phyloP scores from a whole-genome alignment of 2,888 invertebrate species.

The Apodemia zela region DNA sequence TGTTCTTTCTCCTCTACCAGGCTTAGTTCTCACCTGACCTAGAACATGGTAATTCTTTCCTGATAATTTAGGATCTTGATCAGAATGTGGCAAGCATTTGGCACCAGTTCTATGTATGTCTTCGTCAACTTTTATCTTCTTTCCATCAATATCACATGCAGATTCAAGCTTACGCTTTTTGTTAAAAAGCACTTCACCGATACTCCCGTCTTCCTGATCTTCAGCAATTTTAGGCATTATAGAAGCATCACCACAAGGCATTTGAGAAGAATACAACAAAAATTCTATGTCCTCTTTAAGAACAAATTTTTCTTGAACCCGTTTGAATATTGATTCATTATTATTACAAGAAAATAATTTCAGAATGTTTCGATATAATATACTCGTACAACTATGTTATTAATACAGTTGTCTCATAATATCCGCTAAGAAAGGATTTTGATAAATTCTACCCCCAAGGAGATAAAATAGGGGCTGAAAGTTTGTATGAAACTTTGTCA shows the following conservation, averaged over 20 bases:
- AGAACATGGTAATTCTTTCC: constrained; percentile 84
- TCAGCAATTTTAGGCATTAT: constrained; percentile 83
- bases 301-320: constrained; percentile 53
- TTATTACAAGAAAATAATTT: constrained; percentile 42
- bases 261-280: constrained; percentile 92
- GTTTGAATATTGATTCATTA: constrained; percentile 51
- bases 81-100: constrained; percentile 83
- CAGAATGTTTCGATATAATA: constrained; percentile 83
- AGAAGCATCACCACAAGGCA: constrained; percentile 96
- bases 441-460: no score
- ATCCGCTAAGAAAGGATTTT: no score
- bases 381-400: no score
- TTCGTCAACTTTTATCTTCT: constrained; percentile 37
- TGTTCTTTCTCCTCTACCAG: constrained; percentile 94
- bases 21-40: constrained; percentile 91
- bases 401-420: not conserved
- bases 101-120: constrained; percentile 92
- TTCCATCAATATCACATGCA: constrained; percentile 37
- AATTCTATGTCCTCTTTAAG: constrained; percentile 83
- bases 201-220: constrained; percentile 36
- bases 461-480: no score
- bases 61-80: constrained; percentile 79
- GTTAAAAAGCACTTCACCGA: constrained; percentile 49
- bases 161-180: constrained; percentile 44
- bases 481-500: not conserved